phyloP scores from a whole-genome alignment of 2,797 vertebrate genomes.

The Adrianichthys oophorus region DNA sequence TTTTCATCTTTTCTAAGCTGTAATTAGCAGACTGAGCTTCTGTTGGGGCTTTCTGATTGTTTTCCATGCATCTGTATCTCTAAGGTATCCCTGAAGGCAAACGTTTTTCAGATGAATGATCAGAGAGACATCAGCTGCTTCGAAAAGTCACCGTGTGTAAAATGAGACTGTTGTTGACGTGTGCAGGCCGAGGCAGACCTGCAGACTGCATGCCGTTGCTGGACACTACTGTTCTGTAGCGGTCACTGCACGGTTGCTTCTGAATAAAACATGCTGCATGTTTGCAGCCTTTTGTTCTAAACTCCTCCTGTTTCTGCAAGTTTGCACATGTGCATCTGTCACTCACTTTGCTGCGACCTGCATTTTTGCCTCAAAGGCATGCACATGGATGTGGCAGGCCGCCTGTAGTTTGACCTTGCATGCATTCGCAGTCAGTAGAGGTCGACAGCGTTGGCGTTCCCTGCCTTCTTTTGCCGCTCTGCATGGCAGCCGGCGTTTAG shows the following conservation, averaged over 20 bases:
- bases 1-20: too few relatives aligned
- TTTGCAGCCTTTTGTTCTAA: slow-evolving; percentile 13
- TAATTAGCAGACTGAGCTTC: too few relatives aligned
- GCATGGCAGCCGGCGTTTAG: slow-evolving; percentile 18
- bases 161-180: slow-evolving; percentile 2
- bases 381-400: slow-evolving; percentile 29
- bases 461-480: slow-evolving; percentile 21
- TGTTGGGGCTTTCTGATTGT: too few relatives aligned
- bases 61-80: too few relatives aligned
- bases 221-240: slow-evolving; percentile 10
- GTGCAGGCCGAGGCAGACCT: slow-evolving; percentile 7
- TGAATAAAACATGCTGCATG: slow-evolving; percentile 31
- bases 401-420: slow-evolving; percentile 47
- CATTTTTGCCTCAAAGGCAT: slow-evolving; percentile 21
- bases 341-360: slow-evolving; percentile 20
- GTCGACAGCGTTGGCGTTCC: slow-evolving; percentile 23
- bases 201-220: slow-evolving; percentile 2
- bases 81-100: too few relatives aligned
- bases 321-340: slow-evolving; percentile 23
- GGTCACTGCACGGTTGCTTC: slow-evolving; percentile 2
- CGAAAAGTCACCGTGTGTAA: too few relatives aligned
- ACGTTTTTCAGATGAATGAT: too few relatives aligned
- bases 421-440: slow-evolving; percentile 37
- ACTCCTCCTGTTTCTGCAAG: slow-evolving; percentile 36
- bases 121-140: too few relatives aligned